Base-by-base conservation (phyloP, 2,113 vertebrate species). In the Pseudonaja textilis region DNA sequence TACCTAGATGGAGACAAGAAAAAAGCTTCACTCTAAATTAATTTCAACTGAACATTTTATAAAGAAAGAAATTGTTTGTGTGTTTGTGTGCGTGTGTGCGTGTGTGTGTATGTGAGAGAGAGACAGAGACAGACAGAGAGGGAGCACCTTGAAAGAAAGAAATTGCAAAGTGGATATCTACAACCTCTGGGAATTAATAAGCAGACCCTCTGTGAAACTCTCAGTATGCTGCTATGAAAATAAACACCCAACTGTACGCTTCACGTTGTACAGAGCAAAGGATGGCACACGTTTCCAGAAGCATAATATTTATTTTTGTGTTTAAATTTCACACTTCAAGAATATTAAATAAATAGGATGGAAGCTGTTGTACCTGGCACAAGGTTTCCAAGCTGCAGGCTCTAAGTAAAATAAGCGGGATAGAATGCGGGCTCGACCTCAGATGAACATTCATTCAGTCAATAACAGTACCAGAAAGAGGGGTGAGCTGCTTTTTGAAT, bases 261-360 rank as follows among this genome's bases (percentile, higher is more conserved):
- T 42, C 74, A 81, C 20, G n/a, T 81, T 81, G 74, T 23, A 81
- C 34, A 39, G 85, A 89, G 91, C 42, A 93, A 94, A 92, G 69
- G 90, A 85, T 34, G 93, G 86, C 88, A 93, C 96, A 91, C 39
- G 81, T 59, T 92, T 90, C 93, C 34, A 93, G 93, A 85, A 50
- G 91, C 1, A 1, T 93, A 96, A 94, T 93, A 57, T 93, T 89
- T 95, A 50, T 94, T 94, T 94, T 94, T 95, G 89, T 91, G 92
- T 95, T 95, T 81, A 95, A 95, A 94, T 95, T 96, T 96, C 92
- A 94, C 94, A 94, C 52, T 29, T 95, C 87, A 94, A 89, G 39
- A 96, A 95, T 95, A 96, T 94, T 96, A 96, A 96, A 95, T 94
- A 96, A 96, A 96, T 94, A 93, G 54, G 89, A 69, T 92, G 18